Evolutionary conservation across 2,888 invertebrate species (phyloP).

Genomic region (Julus scanicus): DNA sequence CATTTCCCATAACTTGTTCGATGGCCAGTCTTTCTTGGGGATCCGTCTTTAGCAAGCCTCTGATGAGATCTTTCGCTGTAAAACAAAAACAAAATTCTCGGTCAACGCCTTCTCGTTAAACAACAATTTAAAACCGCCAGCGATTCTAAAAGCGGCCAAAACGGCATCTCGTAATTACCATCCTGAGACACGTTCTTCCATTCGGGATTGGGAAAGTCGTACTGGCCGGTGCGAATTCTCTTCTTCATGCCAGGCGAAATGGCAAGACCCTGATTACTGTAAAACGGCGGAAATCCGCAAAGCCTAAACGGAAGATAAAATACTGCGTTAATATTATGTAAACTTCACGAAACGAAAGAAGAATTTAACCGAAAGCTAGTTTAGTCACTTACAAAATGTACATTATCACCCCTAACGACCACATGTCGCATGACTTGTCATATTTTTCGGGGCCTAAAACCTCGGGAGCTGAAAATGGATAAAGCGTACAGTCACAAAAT

Average conservation of each 20-base stretch:
- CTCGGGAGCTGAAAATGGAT: conserved; percentile 74
- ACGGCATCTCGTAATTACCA: conserved; percentile 68
- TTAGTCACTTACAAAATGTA: conserved; percentile 84
- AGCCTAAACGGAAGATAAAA: conserved; percentile 67
- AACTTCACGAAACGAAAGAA: background rate
- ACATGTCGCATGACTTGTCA: conserved; percentile 98
- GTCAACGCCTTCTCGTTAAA: background rate
- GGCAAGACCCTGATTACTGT: conserved; percentile 95
- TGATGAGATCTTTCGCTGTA: conserved; percentile 89
- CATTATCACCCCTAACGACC: conserved; percentile 99
- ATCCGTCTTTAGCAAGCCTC: conserved; percentile 93
- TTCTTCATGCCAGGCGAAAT: conserved; percentile 99
- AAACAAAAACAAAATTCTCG: background rate
- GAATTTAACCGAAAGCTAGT: background rate
- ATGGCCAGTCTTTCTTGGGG: conserved; percentile 90
- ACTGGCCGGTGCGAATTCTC: conserved; percentile 93
- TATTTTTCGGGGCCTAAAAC: conserved; percentile 97
- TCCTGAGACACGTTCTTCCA: conserved; percentile 94
- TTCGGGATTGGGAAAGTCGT: conserved; percentile 95
- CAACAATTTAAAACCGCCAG: background rate
- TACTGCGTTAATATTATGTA: background rate
- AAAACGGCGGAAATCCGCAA: conserved; percentile 99
- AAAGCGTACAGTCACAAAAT: conserved; percentile 36
- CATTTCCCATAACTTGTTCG: conserved; percentile 86
- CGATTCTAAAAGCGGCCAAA: background rate